Conservation (phyloP, 1,140 invertebrate genomes). For the Octopus sinensis region DNA sequence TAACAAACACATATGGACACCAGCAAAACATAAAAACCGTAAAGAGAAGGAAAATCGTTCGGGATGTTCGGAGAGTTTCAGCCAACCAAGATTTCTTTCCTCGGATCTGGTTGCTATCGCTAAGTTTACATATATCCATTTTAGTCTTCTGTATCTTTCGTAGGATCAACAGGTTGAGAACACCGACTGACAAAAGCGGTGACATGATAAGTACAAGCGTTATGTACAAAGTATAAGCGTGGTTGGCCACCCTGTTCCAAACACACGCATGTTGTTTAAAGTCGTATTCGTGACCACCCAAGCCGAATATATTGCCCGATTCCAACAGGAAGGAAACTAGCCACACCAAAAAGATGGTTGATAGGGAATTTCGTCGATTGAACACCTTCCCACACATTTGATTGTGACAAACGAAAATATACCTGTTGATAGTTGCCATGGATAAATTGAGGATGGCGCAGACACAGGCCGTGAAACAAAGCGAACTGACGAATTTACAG, state of each 20-base stretch:
- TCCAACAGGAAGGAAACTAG: slow-evolving; percentile 41
- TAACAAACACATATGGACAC: slow-evolving; percentile 50
- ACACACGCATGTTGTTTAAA: slow-evolving; percentile 48
- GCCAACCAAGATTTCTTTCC: slow-evolving; percentile 32
- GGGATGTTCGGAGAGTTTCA: slow-evolving; percentile 39
- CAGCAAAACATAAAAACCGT: slow-evolving; percentile 49
- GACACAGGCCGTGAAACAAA: slow-evolving; percentile 52
- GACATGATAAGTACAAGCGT: slow-evolving; percentile 37
- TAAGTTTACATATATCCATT: slow-evolving; percentile 32
- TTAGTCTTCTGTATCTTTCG: slow-evolving; percentile 42
- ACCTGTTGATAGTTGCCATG: slow-evolving; percentile 46
- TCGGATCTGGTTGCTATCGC: slow-evolving; percentile 26
- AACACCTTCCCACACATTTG: slow-evolving; percentile 35
- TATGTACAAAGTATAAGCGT: slow-evolving; percentile 49
- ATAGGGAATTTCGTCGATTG: slow-evolving; percentile 29
- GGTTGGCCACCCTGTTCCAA: slow-evolving; percentile 48
- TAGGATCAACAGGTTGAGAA: slow-evolving; percentile 44
- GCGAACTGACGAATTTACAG: slow-evolving; percentile 42
- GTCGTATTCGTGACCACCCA: slow-evolving; percentile 50
- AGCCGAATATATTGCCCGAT: slow-evolving; percentile 50
- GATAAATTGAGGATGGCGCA: slow-evolving; percentile 51
- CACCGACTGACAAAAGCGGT: slow-evolving; percentile 39
- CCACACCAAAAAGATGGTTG: slow-evolving; percentile 41
- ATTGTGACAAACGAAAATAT: slow-evolving; percentile 49
- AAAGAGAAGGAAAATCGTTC: slow-evolving; percentile 48